Base-by-base conservation (phyloP, 2,113 vertebrate genomes). In the Tetraodon nigroviridis region DNA sequence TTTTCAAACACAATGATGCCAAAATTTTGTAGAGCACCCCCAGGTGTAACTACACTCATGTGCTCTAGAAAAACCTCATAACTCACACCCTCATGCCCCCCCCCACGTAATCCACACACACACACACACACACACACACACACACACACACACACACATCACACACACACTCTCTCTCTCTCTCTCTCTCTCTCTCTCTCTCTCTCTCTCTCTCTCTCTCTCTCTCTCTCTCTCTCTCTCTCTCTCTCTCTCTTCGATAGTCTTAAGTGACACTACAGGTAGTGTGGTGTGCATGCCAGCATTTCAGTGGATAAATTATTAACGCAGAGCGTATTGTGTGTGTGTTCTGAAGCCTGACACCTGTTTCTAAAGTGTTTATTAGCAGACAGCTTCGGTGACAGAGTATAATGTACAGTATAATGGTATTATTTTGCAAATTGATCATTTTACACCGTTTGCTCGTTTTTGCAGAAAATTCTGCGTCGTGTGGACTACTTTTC, bases 311-410 rank as follows among this genome's bases (percentile, higher is more conserved):
- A 80, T 87, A 64, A 86, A 87, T 87, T 73, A 87, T 87, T 85
- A 86, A 87, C 79, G 18, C 2, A 58, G 62, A 59, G 61, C 69
- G 44, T 52, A 22, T 54, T 54, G 22, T 46, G 61, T 50, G 47
- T 20, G 49, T 64, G 44, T 69, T 69, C 69, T 84, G 86, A 79
- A 86, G 81, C 84, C 78, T 68, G 84, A 88, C 84, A 88, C 86
- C 83, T 86, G 81, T 80, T 82, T 77, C 77, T 60, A 73, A 81
- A 78, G 74, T 71, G 78, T 76, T 83, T 83, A 74, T 83, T 79
- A 69, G 81, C 76, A 29, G 57, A 76, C 57, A 19, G 59, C 56
- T 45, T 20, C 32, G 1, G 18, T 48, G 67, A 52, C 45, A 51
- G 66, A n/a, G n/a, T n/a, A n/a, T n/a, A n/a, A n/a, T n/a, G n/a